These are phyloP conservation scores for Hydra vulgaris DNA, from an alignment of 30 jellyfish, hydroid and myxozoan species.

Conservation along the genomic window DNA sequence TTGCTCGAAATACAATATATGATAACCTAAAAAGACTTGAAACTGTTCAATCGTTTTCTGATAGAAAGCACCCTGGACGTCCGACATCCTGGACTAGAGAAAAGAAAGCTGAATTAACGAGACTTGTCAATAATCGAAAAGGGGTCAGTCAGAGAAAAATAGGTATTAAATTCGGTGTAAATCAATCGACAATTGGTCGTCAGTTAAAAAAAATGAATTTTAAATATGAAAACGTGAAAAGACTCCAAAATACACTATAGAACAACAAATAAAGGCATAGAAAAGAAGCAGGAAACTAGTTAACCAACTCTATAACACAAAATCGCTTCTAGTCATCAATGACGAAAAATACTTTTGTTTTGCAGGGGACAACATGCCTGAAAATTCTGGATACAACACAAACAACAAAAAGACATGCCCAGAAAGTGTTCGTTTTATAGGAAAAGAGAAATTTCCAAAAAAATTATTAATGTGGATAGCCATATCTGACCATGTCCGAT, in stretches of 20 bases:
- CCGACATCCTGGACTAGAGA: not conserved
- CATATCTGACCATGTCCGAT: not conserved
- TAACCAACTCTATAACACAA: not conserved
- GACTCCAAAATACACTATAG: no score
- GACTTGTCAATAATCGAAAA: not conserved
- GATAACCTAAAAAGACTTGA: not conserved
- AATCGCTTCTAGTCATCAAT: not conserved
- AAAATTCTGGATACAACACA: not conserved
- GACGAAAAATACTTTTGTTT: not conserved
- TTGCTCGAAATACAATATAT: not conserved
- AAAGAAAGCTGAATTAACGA: not conserved
- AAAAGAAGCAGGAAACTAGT: not conserved
- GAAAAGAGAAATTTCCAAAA: not conserved
- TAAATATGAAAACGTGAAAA: not conserved
- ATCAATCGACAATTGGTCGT: not conserved
- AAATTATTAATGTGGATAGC: not conserved
- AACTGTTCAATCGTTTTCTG: not conserved
- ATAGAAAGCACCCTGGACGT: not conserved
- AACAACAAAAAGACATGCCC: not conserved
- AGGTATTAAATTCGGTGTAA: not conserved
- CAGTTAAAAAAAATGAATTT: not conserved
- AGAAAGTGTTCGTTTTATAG: not conserved
- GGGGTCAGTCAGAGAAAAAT: not conserved
- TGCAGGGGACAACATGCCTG: not conserved
- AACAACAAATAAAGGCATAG: not conserved